Evolutionary conservation across 1,140 invertebrate genomes (phyloP).

Genomic region (Chelonus insularis): DNA sequence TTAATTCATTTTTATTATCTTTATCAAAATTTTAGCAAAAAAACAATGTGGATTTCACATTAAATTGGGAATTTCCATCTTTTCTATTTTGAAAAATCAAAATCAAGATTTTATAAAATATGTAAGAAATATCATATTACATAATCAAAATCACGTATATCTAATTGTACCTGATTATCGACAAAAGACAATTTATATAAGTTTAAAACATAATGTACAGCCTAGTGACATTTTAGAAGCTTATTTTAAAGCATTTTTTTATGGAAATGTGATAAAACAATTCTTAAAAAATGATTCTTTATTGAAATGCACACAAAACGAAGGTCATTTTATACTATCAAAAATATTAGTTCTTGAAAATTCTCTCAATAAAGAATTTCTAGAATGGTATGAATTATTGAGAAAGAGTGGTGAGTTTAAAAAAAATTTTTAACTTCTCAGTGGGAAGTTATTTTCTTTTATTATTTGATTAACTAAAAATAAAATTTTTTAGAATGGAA

Average conservation of each 20-base stretch:
- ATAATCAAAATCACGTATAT: too few species aligned
- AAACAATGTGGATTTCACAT: conserved; percentile 61
- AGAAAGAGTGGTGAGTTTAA: conserved; percentile 17
- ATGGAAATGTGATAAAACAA: conserved; percentile 36
- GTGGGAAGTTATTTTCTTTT: too few species aligned
- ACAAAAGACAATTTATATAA: too few species aligned
- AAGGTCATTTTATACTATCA: neutral
- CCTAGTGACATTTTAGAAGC: conserved; percentile 57
- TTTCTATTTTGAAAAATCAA: conserved; percentile 51
- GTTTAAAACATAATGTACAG: conserved; percentile 51
- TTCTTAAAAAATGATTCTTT: too few species aligned
- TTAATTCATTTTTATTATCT: too few species aligned
- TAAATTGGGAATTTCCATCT: conserved; percentile 61
- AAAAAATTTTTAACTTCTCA: too few species aligned
- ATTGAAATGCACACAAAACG: neutral
- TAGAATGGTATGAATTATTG: conserved; percentile 9
- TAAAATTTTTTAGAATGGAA: conserved; percentile 21
- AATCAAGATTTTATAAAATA: conserved; percentile 31
- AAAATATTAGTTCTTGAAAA: neutral
- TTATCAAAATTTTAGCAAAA: conserved; percentile 53
- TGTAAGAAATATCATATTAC: conserved; percentile 49
- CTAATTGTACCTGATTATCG: too few species aligned
- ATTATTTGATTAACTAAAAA: too few species aligned
- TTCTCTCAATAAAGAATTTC: neutral
- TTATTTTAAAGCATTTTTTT: conserved; percentile 61